Conservation (phyloP, 2,888 invertebrate genomes). For the Abscondita cerata region DNA sequence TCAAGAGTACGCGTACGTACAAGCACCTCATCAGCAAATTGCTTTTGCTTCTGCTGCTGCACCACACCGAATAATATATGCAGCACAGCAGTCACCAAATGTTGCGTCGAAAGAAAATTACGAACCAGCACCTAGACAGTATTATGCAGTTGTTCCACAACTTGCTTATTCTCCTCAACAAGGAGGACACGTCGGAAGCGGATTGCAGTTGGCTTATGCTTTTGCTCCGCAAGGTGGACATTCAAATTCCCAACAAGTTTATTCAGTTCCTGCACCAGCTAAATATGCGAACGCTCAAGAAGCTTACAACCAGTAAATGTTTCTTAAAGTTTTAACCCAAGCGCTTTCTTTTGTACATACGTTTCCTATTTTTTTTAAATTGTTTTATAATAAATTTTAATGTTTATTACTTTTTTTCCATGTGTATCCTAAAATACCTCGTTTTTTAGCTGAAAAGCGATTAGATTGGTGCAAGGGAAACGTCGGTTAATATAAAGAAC, state of each 20-base stretch:
- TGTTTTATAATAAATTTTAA: slow-evolving; percentile 16
- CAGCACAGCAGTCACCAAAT: slow-evolving; percentile 9
- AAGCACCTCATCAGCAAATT: slow-evolving; percentile 6
- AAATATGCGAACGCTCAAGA: slow-evolving; percentile 39
- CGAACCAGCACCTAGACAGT: slow-evolving; percentile 20
- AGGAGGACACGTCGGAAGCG: slow-evolving; percentile 17
- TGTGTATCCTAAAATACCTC: neutral
- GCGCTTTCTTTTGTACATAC: slow-evolving; percentile 28
- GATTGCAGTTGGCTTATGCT: slow-evolving; percentile 28
- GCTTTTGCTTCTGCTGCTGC: slow-evolving; percentile 4
- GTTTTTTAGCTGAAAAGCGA: slow-evolving; percentile 2
- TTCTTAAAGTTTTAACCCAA: no score
- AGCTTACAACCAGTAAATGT: slow-evolving; percentile 17
- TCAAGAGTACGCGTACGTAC: slow-evolving; percentile 13
- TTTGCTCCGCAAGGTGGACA: slow-evolving; percentile 27
- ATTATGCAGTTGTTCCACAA: slow-evolving; percentile 19
- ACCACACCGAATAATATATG: slow-evolving; percentile 24
- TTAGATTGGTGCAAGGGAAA: no score
- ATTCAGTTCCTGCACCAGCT: slow-evolving; percentile 36
- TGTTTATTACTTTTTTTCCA: no score
- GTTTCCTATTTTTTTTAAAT: slow-evolving; percentile 18
- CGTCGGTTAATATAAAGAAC: no score
- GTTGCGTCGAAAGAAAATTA: slow-evolving; percentile 28
- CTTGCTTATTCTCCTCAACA: slow-evolving; percentile 20
- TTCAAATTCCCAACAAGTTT: slow-evolving; percentile 40